Conservation (phyloP, 2,797 vertebrate genomes). For the Leptoclinus maculatus region DNA sequence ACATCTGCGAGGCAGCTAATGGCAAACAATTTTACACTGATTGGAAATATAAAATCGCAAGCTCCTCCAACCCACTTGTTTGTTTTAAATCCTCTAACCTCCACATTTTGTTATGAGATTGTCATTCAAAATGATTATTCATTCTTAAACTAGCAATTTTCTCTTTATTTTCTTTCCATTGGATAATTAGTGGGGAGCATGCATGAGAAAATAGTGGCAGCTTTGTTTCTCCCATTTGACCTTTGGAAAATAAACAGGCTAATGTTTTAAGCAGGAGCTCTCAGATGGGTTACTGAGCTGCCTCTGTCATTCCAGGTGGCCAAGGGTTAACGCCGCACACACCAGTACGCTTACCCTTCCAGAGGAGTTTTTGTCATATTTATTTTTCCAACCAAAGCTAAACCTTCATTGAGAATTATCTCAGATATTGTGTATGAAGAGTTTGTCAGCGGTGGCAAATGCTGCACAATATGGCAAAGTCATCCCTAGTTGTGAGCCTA, state of each 20-base stretch:
- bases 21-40: constrained; percentile 38
- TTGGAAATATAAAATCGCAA: constrained; percentile 43
- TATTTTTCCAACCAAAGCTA: constrained; percentile 65
- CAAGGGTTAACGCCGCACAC: constrained; percentile 63
- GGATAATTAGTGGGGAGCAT: constrained; percentile 52
- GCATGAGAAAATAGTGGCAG: constrained; percentile 58
- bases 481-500: constrained; percentile 14
- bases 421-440: constrained; percentile 38
- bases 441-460: constrained; percentile 34
- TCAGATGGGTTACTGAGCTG: constrained; percentile 43
- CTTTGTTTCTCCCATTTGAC: constrained; percentile 67
- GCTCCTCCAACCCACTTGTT: constrained; percentile 7
- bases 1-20: constrained; percentile 30
- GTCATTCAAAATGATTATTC: constrained; percentile 45
- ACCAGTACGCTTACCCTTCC: constrained; percentile 42
- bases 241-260: constrained; percentile 73
- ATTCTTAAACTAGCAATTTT: constrained; percentile 42
- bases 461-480: constrained; percentile 12
- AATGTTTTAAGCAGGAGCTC: constrained; percentile 58
- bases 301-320: constrained; percentile 60
- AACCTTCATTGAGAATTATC: constrained; percentile 47
- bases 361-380: constrained; percentile 63
- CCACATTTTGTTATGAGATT: constrained; percentile 50
- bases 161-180: constrained; percentile 58
- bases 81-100: constrained; percentile 45